Conservation (phyloP, 2,888 invertebrate species). For the Ichneumoninae sp. region DNA sequence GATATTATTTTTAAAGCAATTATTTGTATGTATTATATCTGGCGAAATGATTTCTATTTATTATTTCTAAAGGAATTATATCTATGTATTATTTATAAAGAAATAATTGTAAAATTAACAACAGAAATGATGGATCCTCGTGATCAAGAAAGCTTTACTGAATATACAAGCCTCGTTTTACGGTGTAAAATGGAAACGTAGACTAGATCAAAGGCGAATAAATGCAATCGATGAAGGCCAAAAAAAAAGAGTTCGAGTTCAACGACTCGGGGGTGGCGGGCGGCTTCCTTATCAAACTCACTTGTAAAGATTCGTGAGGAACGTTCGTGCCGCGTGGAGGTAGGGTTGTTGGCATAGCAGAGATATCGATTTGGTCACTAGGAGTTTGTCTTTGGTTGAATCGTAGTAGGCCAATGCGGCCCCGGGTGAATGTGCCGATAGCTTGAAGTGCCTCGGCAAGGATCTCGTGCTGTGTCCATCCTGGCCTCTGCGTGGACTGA, state of each 20-base stretch:
- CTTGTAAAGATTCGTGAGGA: conserved; percentile 95
- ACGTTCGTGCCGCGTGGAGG: conserved; percentile 93
- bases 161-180: background rate
- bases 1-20: too few species aligned
- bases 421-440: conserved; percentile 90
- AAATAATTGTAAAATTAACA: background rate
- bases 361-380: conserved; percentile 97
- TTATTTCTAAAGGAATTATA: too few species aligned
- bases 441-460: conserved; percentile 94
- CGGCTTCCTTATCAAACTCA: conserved; percentile 82
- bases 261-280: conserved; percentile 7
- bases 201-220: conserved; percentile 1
- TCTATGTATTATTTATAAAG: too few species aligned
- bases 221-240: background rate
- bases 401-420: conserved; percentile 96
- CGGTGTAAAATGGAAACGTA: conserved; percentile 8
- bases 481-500: conserved; percentile 81
- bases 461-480: conserved; percentile 92
- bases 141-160: background rate
- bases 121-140: background rate
- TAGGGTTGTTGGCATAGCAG: conserved; percentile 96
- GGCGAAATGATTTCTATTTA: too few species aligned
- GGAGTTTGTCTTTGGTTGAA: conserved; percentile 96
- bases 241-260: background rate
- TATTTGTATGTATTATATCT: too few species aligned